Conservation (phyloP, 2,797 vertebrate genomes). For the Mormyrus hasselquistii region DNA sequence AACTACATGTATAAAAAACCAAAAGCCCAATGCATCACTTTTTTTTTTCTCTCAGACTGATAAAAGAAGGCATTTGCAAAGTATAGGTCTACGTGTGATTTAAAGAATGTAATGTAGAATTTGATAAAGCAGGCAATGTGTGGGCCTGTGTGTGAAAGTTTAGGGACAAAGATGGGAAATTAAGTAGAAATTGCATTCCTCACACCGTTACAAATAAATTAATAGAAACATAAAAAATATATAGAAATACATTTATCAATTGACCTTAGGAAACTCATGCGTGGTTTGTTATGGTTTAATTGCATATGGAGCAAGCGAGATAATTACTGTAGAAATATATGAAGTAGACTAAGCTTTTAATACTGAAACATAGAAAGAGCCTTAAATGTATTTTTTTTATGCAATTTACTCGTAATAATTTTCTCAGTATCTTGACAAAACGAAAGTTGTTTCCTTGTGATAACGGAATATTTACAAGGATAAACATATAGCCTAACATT, state of each 20-base stretch:
- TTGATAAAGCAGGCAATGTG: not conserved
- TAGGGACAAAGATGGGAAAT: not conserved
- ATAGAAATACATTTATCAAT: not conserved
- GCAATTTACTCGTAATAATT: not conserved
- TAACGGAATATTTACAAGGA: not conserved
- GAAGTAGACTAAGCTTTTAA: not conserved
- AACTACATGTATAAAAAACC: not conserved
- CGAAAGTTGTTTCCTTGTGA: not conserved
- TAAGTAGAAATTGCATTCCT: not conserved
- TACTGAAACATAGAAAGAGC: not conserved
- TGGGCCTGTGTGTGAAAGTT: not conserved
- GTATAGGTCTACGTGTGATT: not conserved
- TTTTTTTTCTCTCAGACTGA: not conserved
- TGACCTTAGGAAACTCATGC: not conserved
- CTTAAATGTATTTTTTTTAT: not conserved
- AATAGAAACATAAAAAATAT: not conserved
- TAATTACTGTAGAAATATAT: not conserved
- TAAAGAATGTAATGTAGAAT: not conserved
- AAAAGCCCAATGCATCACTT: not conserved
- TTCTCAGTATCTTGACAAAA: not conserved
- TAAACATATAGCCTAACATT: not conserved
- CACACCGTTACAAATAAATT: not conserved
- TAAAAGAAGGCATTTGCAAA: not conserved
- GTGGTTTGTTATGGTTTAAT: not conserved
- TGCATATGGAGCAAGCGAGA: not conserved